Evolutionary conservation across 2,113 vertebrate species (phyloP).

Genomic region (Formicarius rufipectus): DNA sequence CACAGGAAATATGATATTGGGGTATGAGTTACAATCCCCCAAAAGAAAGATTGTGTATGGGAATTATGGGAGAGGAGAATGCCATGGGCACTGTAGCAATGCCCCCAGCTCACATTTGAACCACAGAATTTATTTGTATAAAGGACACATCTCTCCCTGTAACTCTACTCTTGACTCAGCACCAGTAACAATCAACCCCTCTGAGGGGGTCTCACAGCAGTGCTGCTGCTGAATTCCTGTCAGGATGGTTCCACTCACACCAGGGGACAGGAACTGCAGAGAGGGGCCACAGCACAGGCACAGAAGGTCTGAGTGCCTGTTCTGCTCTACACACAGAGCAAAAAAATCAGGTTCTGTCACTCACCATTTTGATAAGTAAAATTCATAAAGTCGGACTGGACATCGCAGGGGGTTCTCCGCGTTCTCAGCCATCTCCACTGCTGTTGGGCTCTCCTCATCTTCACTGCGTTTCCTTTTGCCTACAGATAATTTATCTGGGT

Average conservation of each 20-base stretch:
- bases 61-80: background rate
- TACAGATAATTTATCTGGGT: slow-evolving; percentile 77
- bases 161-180: background rate
- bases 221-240: background rate
- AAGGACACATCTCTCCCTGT: background rate
- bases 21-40: background rate
- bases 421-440: slow-evolving; percentile 95
- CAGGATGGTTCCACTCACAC: background rate
- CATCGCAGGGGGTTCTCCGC: slow-evolving; percentile 92
- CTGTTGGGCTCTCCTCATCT: slow-evolving; percentile 77
- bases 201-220: background rate
- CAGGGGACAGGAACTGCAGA: background rate
- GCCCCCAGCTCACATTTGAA: background rate
- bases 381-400: slow-evolving; percentile 95
- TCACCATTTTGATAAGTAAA: slow-evolving; percentile 98
- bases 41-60: background rate
- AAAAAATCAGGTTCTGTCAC: background rate
- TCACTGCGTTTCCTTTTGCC: slow-evolving; percentile 86
- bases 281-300: background rate
- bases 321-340: background rate
- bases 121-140: background rate
- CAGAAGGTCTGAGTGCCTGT: background rate
- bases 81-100: background rate
- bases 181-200: background rate
- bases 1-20: background rate